phyloP scores from a whole-genome alignment of 2,113 vertebrate genomes.

The Podarcis muralis region DNA sequence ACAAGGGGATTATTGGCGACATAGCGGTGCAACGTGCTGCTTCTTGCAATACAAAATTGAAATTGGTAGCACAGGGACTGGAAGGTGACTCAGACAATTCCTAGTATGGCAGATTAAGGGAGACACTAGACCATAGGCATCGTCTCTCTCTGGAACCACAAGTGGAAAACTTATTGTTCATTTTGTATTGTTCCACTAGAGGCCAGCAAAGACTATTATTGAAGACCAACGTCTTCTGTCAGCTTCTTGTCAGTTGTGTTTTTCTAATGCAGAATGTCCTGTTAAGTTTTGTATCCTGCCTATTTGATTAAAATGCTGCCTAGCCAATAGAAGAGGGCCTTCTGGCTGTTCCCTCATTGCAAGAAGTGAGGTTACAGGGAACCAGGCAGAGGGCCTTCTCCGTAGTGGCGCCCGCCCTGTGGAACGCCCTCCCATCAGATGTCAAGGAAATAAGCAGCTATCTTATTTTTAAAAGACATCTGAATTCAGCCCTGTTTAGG shows the following conservation, averaged over 20 bases:
- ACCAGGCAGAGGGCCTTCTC: no score
- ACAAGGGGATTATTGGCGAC: neutral
- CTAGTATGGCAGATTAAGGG: neutral
- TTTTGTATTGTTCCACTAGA: constrained; percentile 58
- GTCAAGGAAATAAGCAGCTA: no score
- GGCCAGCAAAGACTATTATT: constrained; percentile 60
- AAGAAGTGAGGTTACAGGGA: no score
- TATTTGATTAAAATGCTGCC: neutral
- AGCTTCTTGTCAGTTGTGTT: neutral
- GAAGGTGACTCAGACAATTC: neutral
- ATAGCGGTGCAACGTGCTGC: neutral
- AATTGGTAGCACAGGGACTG: neutral
- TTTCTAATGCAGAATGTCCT: neutral
- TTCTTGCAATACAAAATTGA: no score
- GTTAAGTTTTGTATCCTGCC: neutral
- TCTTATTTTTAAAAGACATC: no score
- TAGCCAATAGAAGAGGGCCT: no score
- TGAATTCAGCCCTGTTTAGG: no score
- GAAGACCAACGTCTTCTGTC: neutral
- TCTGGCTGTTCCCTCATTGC: no score
- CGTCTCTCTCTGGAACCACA: neutral
- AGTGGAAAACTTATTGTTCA: neutral
- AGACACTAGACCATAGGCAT: neutral
- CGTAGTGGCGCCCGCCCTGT: no score
- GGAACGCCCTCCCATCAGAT: no score